Evolutionary conservation across 2,113 vertebrate genomes (phyloP).

Genomic region (Gallinago paraguaiae): DNA sequence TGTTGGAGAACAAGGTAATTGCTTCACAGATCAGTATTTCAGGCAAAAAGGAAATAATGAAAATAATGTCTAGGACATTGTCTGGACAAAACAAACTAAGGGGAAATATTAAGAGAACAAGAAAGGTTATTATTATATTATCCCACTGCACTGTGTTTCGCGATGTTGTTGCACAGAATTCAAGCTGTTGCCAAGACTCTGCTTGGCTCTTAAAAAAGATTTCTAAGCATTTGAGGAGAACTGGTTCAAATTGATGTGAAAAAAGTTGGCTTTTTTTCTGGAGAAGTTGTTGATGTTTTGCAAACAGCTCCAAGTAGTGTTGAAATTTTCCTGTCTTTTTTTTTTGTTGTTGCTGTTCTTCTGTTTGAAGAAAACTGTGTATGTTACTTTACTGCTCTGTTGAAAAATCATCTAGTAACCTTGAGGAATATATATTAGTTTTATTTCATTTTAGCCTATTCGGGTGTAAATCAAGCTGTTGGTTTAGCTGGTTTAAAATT

Average conservation of each 20-base stretch:
- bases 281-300: neutral
- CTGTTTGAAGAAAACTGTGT: neutral
- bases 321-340: neutral
- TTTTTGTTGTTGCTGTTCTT: neutral
- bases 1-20: neutral
- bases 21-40: neutral
- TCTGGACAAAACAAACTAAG: neutral
- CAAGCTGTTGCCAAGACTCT: neutral
- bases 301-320: neutral
- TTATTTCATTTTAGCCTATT: conserved; percentile 27
- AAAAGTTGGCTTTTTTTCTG: neutral
- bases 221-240: neutral
- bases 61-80: neutral
- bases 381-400: neutral
- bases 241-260: neutral
- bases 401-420: neutral
- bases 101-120: neutral
- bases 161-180: neutral
- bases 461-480: neutral
- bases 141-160: neutral
- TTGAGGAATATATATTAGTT: conserved; percentile 11
- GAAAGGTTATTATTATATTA: neutral
- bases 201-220: neutral
- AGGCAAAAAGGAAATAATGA: neutral
- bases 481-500: conserved; percentile 47